phyloP scores from a whole-genome alignment of 1,140 invertebrate species.

The Temnothorax nylanderi region DNA sequence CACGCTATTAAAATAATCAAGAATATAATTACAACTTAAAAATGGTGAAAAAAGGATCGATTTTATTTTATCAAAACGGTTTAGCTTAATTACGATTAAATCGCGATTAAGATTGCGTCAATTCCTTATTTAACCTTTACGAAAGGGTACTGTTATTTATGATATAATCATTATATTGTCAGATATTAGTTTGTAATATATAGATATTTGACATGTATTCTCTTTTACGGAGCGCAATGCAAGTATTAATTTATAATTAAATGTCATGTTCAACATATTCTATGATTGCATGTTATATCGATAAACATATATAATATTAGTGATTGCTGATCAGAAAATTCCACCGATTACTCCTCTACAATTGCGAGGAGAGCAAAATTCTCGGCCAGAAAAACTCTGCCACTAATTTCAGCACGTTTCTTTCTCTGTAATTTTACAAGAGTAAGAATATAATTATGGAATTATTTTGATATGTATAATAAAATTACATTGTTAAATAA shows the following conservation, averaged over 20 bases:
- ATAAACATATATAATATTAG: neutral
- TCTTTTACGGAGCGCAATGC: neutral
- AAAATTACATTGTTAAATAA: neutral
- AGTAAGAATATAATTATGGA: neutral
- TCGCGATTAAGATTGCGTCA: neutral
- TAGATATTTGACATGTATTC: conserved; percentile 12
- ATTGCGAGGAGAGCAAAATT: neutral
- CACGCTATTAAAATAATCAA: neutral
- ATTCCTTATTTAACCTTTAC: conserved; percentile 34
- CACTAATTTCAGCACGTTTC: neutral
- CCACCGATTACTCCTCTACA: neutral
- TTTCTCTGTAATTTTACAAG: conserved; percentile 2
- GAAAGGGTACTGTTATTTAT: neutral
- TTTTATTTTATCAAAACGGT: neutral
- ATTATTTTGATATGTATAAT: neutral
- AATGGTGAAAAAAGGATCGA: neutral
- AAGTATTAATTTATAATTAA: conserved; percentile 38
- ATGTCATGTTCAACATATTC: conserved; percentile 18
- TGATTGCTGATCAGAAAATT: neutral
- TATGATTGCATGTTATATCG: neutral
- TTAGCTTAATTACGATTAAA: neutral
- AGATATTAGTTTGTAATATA: conserved; percentile 34
- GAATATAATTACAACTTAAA: neutral
- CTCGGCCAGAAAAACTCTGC: neutral
- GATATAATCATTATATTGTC: conserved; percentile 24